phyloP scores from a whole-genome alignment of 2,113 vertebrate genomes.

The Urocynchramus pylzowi region DNA sequence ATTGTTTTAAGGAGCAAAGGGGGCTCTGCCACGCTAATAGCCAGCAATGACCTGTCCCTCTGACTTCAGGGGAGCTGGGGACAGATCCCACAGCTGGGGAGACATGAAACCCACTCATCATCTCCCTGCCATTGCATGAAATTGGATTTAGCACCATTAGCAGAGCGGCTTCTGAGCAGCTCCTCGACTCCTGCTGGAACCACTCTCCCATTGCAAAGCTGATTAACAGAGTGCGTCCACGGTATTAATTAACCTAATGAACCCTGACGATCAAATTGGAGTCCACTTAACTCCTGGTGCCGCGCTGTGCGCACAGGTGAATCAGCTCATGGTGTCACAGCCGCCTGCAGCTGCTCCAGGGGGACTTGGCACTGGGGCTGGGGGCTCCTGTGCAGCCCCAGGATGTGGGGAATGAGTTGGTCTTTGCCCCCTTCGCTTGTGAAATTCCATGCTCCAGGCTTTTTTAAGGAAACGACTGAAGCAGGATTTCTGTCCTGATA shows the following conservation, averaged over 20 bases:
- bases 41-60: rapidly evolving
- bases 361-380: rapidly evolving
- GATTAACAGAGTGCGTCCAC: neutral
- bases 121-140: neutral
- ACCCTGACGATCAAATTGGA: slow-evolving; percentile 26
- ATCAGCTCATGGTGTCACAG: neutral
- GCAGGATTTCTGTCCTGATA: neutral
- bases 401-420: rapidly evolving
- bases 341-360: rapidly evolving
- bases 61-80: neutral
- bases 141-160: slow-evolving; percentile 28
- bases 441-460: neutral
- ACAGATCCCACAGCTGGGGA: neutral
- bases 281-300: neutral
- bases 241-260: slow-evolving; percentile 58
- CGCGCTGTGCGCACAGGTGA: neutral
- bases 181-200: neutral
- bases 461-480: neutral
- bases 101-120: neutral
- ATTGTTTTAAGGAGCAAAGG: neutral
- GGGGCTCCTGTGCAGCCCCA: neutral
- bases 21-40: rapidly evolving
- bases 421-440: neutral
- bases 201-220: slow-evolving; percentile 1
- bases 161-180: neutral